Evolutionary conservation across 2,113 vertebrate genomes (phyloP).

Genomic region (Rhinichthys klamathensis): DNA sequence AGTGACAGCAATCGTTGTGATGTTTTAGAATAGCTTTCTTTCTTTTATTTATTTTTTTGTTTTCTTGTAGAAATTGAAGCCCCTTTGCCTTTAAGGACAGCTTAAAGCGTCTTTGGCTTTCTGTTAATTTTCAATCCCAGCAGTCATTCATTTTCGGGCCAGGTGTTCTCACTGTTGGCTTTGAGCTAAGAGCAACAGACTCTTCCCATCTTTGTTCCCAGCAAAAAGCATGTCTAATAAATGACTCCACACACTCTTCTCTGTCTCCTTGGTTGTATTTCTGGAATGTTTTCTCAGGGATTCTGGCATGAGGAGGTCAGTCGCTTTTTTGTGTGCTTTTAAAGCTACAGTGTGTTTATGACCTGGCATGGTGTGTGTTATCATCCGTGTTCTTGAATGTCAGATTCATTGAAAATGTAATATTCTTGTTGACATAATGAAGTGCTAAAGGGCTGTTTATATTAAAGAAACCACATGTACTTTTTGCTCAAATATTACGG

Average conservation of each 20-base stretch:
- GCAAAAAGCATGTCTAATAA: conserved; percentile 55
- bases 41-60: neutral
- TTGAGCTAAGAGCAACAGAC: neutral
- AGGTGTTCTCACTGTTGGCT: conserved; percentile 41
- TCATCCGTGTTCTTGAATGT: neutral
- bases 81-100: conserved; percentile 13
- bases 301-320: conserved; percentile 30
- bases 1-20: neutral
- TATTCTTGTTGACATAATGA: neutral
- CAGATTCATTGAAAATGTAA: conserved; percentile 28
- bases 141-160: conserved; percentile 23
- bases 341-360: conserved; percentile 46
- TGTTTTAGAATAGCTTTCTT: conserved; percentile 14
- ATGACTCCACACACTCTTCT: conserved; percentile 46
- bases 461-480: neutral
- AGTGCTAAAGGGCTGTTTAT: neutral
- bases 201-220: conserved; percentile 32
- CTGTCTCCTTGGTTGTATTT: conserved; percentile 51
- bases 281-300: conserved; percentile 37
- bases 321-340: conserved; percentile 47
- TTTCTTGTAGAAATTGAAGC: neutral
- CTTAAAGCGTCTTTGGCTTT: neutral
- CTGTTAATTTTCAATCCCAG: conserved; percentile 25
- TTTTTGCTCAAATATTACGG: neutral
- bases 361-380: conserved; percentile 46